Conservation (phyloP, 2,888 invertebrate genomes). For the Diloba caeruleocephala region DNA sequence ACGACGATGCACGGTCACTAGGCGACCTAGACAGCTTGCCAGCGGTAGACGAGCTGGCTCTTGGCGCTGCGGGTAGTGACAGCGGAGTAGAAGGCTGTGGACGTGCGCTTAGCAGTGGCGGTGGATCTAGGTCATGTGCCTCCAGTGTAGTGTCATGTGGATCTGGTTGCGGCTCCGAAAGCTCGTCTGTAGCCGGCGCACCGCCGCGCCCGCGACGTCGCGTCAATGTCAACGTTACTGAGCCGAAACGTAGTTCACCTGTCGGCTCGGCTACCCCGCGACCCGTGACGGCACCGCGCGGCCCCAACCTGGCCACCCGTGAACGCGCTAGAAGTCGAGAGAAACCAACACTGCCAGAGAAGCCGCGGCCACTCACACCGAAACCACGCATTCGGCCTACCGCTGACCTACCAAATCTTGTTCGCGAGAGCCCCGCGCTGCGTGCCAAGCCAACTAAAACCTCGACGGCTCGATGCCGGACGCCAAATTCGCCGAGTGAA, state of each 20-base stretch:
- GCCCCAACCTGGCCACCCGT: slow-evolving; percentile 85
- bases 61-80: slow-evolving; percentile 92
- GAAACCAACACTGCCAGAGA: slow-evolving; percentile 86
- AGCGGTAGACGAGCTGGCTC: slow-evolving; percentile 78
- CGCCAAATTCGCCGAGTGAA: slow-evolving; percentile 91
- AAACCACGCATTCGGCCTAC: slow-evolving; percentile 85
- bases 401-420: slow-evolving; percentile 86
- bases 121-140: slow-evolving; percentile 92
- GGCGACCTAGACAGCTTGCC: slow-evolving; percentile 82
- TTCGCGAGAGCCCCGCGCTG: slow-evolving; percentile 83
- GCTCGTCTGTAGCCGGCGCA: slow-evolving; percentile 91
- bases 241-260: slow-evolving; percentile 85
- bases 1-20: slow-evolving; percentile 81
- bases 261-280: slow-evolving; percentile 87
- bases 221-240: slow-evolving; percentile 89
- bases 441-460: slow-evolving; percentile 86
- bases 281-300: slow-evolving; percentile 84
- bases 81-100: slow-evolving; percentile 94
- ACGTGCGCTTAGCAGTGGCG: slow-evolving; percentile 91
- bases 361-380: slow-evolving; percentile 82
- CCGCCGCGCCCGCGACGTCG: slow-evolving; percentile 86
- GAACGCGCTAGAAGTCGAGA: slow-evolving; percentile 90
- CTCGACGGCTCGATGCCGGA: slow-evolving; percentile 89
- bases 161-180: slow-evolving; percentile 94
- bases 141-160: slow-evolving; percentile 94